These are phyloP conservation scores for Ophion slaviceki DNA, from an alignment of 2,888 invertebrate genomes.

Conservation along the genomic window DNA sequence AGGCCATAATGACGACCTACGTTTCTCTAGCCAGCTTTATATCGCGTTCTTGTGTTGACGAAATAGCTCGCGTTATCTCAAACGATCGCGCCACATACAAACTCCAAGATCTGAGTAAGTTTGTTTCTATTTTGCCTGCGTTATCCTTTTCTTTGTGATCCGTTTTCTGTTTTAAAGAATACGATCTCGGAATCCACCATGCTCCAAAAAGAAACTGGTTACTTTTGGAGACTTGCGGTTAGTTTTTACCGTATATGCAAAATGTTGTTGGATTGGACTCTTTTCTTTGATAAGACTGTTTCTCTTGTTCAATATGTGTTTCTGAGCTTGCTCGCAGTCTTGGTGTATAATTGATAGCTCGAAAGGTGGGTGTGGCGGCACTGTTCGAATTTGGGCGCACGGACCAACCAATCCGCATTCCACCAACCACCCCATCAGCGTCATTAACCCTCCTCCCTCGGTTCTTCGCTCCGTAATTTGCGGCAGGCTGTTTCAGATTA, in stretches of 20 bases:
- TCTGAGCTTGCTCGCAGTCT: not conserved
- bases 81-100: not conserved
- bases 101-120: conserved; percentile 11
- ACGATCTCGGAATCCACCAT: too few species aligned
- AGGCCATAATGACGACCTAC: conserved; percentile 56
- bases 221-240: too few species aligned
- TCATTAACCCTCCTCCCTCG: conserved; percentile 24
- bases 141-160: not conserved
- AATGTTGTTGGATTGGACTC: not conserved
- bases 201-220: too few species aligned
- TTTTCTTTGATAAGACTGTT: not conserved
- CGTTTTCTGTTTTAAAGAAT: not conserved
- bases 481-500: conserved; percentile 49
- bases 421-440: conserved; percentile 1
- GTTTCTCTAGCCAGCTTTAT: not conserved
- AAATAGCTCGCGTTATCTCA: not conserved
- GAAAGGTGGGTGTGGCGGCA: conserved; percentile 30
- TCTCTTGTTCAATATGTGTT: not conserved
- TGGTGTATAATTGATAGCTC: conserved; percentile 40
- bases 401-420: not conserved
- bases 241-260: too few species aligned
- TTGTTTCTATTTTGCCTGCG: not conserved
- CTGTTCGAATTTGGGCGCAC: conserved; percentile 23
- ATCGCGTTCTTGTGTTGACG: conserved; percentile 13
- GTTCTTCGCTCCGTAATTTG: conserved; percentile 38